phyloP scores from a whole-genome alignment of 2,113 vertebrate species.

The Pseudorasbora parva region DNA sequence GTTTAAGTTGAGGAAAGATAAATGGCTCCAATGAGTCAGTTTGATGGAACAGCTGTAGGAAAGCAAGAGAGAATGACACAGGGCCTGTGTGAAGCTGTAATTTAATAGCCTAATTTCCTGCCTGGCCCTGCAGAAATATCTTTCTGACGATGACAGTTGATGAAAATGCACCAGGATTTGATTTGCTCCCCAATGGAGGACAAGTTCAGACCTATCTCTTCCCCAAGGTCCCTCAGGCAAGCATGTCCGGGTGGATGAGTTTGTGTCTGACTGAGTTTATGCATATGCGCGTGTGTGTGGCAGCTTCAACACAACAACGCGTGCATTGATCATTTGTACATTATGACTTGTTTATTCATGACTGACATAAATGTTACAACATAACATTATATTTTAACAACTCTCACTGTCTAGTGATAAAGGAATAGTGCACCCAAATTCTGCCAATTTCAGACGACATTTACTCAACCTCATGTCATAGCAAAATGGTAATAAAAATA shows the following conservation, averaged over 20 bases:
- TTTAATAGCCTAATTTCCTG: slow-evolving; percentile 97
- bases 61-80: slow-evolving; percentile 77
- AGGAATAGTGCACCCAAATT: neutral
- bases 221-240: slow-evolving; percentile 64
- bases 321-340: slow-evolving; percentile 70
- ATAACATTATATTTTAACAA: neutral
- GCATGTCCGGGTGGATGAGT: slow-evolving; percentile 40
- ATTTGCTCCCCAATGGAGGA: slow-evolving; percentile 81
- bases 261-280: slow-evolving; percentile 23
- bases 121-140: slow-evolving; percentile 83
- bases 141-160: slow-evolving; percentile 87
- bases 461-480: neutral
- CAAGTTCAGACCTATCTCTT: slow-evolving; percentile 82
- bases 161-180: slow-evolving; percentile 85
- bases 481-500: neutral
- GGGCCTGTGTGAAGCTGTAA: slow-evolving; percentile 83
- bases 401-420: neutral
- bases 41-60: slow-evolving; percentile 89
- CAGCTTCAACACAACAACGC: slow-evolving; percentile 66
- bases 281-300: slow-evolving; percentile 8
- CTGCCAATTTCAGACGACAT: neutral
- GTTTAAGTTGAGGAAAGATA: slow-evolving; percentile 87
- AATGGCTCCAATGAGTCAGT: slow-evolving; percentile 87
- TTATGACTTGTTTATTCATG: slow-evolving; percentile 41
- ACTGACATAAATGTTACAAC: slow-evolving; percentile 28